phyloP scores from a whole-genome alignment of 1,140 invertebrate genomes.

The Drosophila pandora region DNA sequence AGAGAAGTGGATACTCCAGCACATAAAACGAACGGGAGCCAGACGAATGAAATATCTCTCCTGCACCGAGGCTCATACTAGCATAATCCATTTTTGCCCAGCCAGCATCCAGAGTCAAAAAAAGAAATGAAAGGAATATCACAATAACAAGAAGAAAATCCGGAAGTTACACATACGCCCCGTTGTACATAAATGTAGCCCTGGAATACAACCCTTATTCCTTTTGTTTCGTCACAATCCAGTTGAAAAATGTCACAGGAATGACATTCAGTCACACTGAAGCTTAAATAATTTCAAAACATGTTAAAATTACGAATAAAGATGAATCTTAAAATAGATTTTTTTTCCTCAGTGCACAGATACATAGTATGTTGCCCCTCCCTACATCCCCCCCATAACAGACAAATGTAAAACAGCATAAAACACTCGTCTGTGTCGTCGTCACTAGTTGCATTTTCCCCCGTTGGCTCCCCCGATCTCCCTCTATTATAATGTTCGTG shows the following conservation, averaged over 20 bases:
- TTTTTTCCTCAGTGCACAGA: not conserved
- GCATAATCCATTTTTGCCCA: slow-evolving; percentile 69
- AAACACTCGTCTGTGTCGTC: slow-evolving; percentile 74
- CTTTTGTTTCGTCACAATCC: slow-evolving; percentile 43
- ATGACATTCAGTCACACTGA: slow-evolving; percentile 26
- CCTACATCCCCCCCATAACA: slow-evolving; percentile 6
- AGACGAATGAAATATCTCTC: slow-evolving; percentile 66
- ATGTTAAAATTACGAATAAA: not conserved
- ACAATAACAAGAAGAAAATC: slow-evolving; percentile 48
- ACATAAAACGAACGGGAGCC: slow-evolving; percentile 24
- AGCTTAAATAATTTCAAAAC: not conserved
- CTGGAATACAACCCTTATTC: slow-evolving; percentile 11
- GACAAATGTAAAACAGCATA: slow-evolving; percentile 72
- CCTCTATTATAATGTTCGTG: slow-evolving; percentile 59
- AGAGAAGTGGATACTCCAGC: not conserved
- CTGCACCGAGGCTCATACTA: slow-evolving; percentile 26
- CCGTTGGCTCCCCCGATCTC: not conserved
- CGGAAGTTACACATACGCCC: slow-evolving; percentile 77
- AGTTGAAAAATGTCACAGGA: slow-evolving; percentile 74
- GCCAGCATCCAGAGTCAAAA: slow-evolving; percentile 34
- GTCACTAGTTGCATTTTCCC: slow-evolving; percentile 24
- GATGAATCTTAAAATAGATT: not conserved
- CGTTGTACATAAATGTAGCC: slow-evolving; percentile 32
- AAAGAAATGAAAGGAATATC: slow-evolving; percentile 18
- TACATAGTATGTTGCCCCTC: not conserved